Evolutionary conservation across 2,888 invertebrate genomes (phyloP), one percentile per base, ranked within the genome.

Genomic region (Spialia ferax): DNA sequence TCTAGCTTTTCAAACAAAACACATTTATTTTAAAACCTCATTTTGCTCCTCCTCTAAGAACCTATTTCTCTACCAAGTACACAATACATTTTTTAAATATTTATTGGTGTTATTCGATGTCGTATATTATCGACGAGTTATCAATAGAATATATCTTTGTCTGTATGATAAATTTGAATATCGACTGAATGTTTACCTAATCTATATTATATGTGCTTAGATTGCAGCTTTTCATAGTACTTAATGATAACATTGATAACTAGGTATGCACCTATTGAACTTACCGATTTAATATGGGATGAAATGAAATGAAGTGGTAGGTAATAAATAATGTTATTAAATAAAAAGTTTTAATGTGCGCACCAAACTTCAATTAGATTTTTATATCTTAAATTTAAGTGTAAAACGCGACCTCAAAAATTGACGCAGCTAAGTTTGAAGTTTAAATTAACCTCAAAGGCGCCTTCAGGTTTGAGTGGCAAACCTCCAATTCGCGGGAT

Each of bases 171-270:
- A 59, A 72, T 68, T 68, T 73, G 67, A 63, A 75, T 75, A 71
- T 73, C 67, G 77, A 77, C 76, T 76, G 77, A 76, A 72, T 73
- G 74, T 74, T 72, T 32, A 71, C 52, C 50, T 70, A 67, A 66
- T 63, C 62, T 66, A 64, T 74, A 69, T n/a, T n/a, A n/a, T 15
- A 57, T 68, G 66, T 70, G 73, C 69, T 70, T 75, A 73, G 69
- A 69, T 60, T 45, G 60, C 70, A 60, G 74, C 74, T 74, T 73
- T 70, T 71, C 66, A 68, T 61, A 61, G 50, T 52, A 62, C 63
- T 8, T 13, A n/a, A 38, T 52, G 63, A 70, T 72, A 70, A 6
- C 45, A n/a, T n/a, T 52, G 63, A 70, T 72, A 70, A 6, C 45
- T 61, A 67, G 65, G 35, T 59, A 64, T 60, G 45, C 68, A 63